These are phyloP conservation scores for Sinodicranocentrus sp. DNA, from an alignment of 2,888 invertebrate genomes.

Conservation along the genomic window DNA sequence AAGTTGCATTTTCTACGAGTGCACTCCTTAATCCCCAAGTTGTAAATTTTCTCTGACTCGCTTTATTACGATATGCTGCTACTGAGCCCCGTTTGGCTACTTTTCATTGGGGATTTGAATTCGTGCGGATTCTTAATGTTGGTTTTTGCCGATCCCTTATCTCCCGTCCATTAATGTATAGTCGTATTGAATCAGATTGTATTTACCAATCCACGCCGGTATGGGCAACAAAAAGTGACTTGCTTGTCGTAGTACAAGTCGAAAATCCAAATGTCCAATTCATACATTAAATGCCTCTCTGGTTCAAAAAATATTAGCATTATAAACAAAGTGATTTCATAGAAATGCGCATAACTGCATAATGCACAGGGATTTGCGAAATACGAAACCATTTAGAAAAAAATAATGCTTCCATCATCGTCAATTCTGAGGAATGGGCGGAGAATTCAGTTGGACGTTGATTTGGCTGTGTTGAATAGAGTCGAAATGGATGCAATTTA, in stretches of 20 bases:
- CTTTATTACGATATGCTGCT: not conserved
- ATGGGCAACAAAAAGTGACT: too few species aligned
- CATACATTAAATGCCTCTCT: too few species aligned
- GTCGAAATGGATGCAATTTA: too few species aligned
- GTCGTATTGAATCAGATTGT: too few species aligned
- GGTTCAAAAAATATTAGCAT: too few species aligned
- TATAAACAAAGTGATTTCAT: too few species aligned
- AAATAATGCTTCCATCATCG: slow-evolving; percentile 5
- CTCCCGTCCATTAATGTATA: not conserved
- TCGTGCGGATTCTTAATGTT: not conserved
- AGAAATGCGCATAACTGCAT: too few species aligned
- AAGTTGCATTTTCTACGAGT: not conserved
- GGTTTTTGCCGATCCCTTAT: slow-evolving; percentile 6
- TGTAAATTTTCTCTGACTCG: not conserved
- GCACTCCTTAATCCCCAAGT: not conserved
- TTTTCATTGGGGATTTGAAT: not conserved
- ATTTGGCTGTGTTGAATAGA: not conserved
- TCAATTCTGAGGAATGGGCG: not conserved
- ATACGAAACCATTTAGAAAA: too few species aligned
- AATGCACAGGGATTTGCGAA: too few species aligned
- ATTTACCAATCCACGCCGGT: too few species aligned
- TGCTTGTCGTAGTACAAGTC: too few species aligned
- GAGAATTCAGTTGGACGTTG: not conserved
- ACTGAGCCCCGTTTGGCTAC: not conserved
- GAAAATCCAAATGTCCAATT: too few species aligned